A percentile compares a stretch with the other conserved stretches of the same genome.
Evolutionary conservation across 2,113 vertebrate species (phyloP).

Genomic region (Paralichthys olivaceus): DNA sequence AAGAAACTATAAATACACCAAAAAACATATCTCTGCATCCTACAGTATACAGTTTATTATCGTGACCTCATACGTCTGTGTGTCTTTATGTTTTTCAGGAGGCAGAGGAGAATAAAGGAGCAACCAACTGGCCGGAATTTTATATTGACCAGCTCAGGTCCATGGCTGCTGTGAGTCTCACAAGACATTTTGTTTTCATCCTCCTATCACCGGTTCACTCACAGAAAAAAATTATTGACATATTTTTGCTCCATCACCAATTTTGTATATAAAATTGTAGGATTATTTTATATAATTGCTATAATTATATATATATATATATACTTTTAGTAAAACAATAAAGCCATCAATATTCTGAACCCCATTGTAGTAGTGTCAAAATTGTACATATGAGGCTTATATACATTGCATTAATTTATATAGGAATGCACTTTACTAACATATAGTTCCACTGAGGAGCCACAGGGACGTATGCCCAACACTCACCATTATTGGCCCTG

Average conservation of each 20-base stretch:
- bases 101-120: conserved; percentile 92
- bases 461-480: neutral
- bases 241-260: too few species aligned
- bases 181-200: neutral
- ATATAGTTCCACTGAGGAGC: neutral
- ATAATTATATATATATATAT: too few species aligned
- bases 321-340: too few species aligned
- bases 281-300: too few species aligned
- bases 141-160: conserved; percentile 94
- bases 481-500: neutral
- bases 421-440: neutral
- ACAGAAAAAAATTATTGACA: neutral
- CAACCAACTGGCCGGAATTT: conserved; percentile 92
- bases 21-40: neutral
- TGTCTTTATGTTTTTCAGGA: conserved; percentile 81
- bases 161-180: conserved; percentile 91
- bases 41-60: neutral
- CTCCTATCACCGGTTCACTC: neutral
- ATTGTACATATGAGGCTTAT: too few species aligned
- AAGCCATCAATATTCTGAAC: too few species aligned
- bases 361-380: too few species aligned
- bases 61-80: neutral
- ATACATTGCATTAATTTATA: too few species aligned
- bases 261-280: too few species aligned
- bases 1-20: conserved; percentile 47